Base-by-base conservation (phyloP, 2,797 vertebrate genomes). In the Trematomus bernacchii region DNA sequence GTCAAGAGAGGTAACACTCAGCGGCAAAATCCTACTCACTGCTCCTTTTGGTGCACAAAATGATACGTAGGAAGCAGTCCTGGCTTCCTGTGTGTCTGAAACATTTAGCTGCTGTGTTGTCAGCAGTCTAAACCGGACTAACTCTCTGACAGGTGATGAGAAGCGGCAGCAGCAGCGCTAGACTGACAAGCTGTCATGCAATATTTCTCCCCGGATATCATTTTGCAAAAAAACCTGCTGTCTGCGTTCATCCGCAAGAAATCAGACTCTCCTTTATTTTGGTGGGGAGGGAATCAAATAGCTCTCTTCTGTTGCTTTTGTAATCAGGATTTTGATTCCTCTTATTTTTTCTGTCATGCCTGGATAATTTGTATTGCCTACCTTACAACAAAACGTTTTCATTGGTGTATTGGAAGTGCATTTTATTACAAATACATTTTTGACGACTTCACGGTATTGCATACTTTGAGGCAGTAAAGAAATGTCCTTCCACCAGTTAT, bases 131-230 rank as follows among this genome's bases (percentile, higher is more conserved):
- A 89, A 71, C 75, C 48, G 77, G 83, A 86, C 80, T 43, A 40
- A 66, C 68, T 80, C 63, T 51, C 54, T 78, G 89, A 85, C 81
- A 77, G 77, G 70, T 69, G 85, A 85, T 76, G 87, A 85, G 82
- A 84, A 61, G 66, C 37, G 47, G 79, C 58, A n/a, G 76, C 79
- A 66, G 83, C 60, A 16, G n/a, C 21, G 50, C 76, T 71, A 70
- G 80, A 85, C 73, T 80, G 89, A 82, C 85, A 59, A 59, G 80
- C 76, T 82, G 90, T 85, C 86, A 77, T 47, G 44, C 65, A 33
- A 60, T 48, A 51, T 81, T 80, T 63, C 60, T 13, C 67, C 77
- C 68, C 53, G 72, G 84, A 85, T 86, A 86, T 90, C 76, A 10
- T 50, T 76, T 83, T 82, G 66, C 58, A 2, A 23, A 71, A 80